Evolutionary conservation across 2,888 invertebrate species (phyloP).

Genomic region (Drosophila maculinotata): DNA sequence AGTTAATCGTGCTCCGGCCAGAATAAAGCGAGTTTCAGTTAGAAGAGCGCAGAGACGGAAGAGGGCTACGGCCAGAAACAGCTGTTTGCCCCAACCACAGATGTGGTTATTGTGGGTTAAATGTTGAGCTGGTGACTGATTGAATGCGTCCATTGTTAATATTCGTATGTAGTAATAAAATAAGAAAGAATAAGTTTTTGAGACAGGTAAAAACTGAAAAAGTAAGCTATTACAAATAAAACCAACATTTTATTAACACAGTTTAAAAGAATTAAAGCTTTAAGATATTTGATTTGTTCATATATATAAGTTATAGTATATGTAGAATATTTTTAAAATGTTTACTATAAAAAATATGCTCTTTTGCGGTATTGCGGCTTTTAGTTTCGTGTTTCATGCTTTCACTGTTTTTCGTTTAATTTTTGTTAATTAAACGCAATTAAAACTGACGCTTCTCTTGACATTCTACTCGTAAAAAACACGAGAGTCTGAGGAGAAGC

Average conservation of each 20-base stretch:
- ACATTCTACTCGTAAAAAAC: constrained; percentile 22
- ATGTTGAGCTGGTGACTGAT: constrained; percentile 26
- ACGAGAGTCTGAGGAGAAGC: constrained; percentile 12
- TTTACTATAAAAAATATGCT: too few species aligned
- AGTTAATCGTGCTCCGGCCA: constrained; percentile 68
- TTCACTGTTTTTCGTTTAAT: constrained; percentile 63
- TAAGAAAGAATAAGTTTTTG: neutral
- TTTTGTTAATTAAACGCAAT: constrained; percentile 77
- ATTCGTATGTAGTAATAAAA: neutral
- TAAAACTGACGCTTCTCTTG: constrained; percentile 47
- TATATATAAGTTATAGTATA: too few species aligned
- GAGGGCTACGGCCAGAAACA: constrained; percentile 32
- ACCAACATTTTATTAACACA: too few species aligned
- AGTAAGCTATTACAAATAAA: too few species aligned
- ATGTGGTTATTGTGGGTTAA: constrained; percentile 27
- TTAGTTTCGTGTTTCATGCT: constrained; percentile 16
- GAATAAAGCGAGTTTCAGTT: constrained; percentile 23
- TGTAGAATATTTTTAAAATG: too few species aligned
- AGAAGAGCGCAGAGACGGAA: neutral
- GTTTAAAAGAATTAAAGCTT: too few species aligned
- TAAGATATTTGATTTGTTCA: too few species aligned
- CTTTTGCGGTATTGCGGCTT: constrained; percentile 3
- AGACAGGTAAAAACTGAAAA: neutral
- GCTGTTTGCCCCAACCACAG: constrained; percentile 34
- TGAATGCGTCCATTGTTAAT: constrained; percentile 2